Evolutionary conservation across 2,888 invertebrate species (phyloP).

Genomic region (Eumacrocentrus americanus): DNA sequence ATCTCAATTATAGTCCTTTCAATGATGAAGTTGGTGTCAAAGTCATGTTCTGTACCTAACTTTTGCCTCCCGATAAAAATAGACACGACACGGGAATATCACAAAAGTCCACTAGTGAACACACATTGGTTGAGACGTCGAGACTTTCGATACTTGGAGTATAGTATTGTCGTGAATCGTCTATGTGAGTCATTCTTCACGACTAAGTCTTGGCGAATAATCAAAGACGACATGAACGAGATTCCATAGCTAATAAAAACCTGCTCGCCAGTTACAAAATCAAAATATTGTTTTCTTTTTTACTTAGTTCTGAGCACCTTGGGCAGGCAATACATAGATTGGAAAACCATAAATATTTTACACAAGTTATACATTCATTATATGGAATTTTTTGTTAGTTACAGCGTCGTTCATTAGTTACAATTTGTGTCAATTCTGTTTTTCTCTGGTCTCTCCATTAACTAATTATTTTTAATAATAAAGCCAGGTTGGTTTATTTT

Average conservation of each 20-base stretch:
- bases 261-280: background rate
- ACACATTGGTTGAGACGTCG: constrained; percentile 8
- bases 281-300: background rate
- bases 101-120: constrained; percentile 16
- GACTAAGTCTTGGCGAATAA: constrained; percentile 19
- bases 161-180: background rate
- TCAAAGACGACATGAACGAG: constrained; percentile 21
- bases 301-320: too few species aligned
- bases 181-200: constrained; percentile 2
- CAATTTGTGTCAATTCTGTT: constrained; percentile 8
- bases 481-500: background rate
- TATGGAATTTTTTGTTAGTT: constrained; percentile 26
- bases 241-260: background rate
- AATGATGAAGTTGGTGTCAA: background rate
- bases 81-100: background rate
- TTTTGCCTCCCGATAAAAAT: constrained; percentile 11
- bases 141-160: background rate
- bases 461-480: background rate
- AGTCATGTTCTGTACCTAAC: constrained; percentile 3
- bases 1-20: too few species aligned
- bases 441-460: background rate
- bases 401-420: constrained; percentile 35
- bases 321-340: too few species aligned
- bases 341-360: too few species aligned
- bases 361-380: background rate